A percentile compares a stretch with the other conserved stretches of the same genome.
phyloP scores from a whole-genome alignment of 2,113 vertebrate genomes.

The Gallinago jamesoni region DNA sequence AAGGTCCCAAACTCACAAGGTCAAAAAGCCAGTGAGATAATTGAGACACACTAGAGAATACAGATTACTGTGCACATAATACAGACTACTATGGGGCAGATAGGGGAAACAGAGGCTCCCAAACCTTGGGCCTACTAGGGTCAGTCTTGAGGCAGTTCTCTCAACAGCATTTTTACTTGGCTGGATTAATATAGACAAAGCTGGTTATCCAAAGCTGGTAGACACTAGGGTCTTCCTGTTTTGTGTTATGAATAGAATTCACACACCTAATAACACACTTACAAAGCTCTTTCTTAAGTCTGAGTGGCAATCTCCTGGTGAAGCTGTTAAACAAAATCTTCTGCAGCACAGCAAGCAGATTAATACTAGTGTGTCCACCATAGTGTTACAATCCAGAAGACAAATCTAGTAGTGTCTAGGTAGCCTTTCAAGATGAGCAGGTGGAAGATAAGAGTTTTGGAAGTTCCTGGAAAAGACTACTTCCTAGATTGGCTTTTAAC shows the following conservation, averaged over 20 bases:
- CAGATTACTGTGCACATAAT: neutral
- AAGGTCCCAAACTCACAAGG: neutral
- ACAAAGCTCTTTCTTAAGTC: neutral
- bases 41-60: neutral
- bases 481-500: neutral
- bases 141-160: neutral
- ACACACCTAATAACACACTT: neutral
- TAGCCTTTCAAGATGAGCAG: neutral
- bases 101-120: neutral
- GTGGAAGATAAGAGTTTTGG: neutral
- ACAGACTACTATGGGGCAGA: neutral
- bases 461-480: neutral
- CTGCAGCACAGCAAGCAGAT: neutral
- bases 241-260: neutral
- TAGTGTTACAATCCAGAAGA: neutral
- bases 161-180: neutral
- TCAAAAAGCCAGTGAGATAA: neutral
- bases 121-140: neutral
- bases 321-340: neutral
- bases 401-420: neutral
- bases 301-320: neutral
- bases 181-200: neutral
- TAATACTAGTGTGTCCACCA: neutral
- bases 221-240: neutral
- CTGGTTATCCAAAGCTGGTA: neutral